Base-by-base conservation (phyloP, 2,888 invertebrate genomes). In the Limenitis camilla region DNA sequence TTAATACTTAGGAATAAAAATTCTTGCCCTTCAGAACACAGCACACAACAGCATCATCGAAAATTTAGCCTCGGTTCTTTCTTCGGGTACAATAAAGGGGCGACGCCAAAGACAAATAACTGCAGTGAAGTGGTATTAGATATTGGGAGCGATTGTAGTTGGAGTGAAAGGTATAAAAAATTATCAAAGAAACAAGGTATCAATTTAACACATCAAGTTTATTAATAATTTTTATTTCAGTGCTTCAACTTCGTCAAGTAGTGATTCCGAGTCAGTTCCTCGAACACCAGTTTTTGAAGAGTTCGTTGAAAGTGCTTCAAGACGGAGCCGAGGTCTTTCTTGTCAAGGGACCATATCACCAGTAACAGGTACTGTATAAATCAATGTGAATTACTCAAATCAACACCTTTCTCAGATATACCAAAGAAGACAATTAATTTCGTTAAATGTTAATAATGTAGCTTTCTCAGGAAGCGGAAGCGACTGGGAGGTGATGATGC, bases 401-500 rank as follows among this genome's bases (percentile, higher is more conserved):
- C n/a, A 7, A 33, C 33, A 33, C 19, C 19, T 19, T 19, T 19
- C 19, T 19, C 19, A 19, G 3, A 19, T 19, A 19, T 19, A 19
- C 19, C 19, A 1, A 19, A 19, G 19, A 19, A 19, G 3, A 19
- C 19, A 2, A 19, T 19, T 19, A 6, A 9, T 28, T 6, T 29
- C 7, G 10, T n/a, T 27, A 6, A 33, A 10, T 19, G 10, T 6
- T 29, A 27, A 6, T 32, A n/a, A 41, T 43, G 5, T 39, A 72
- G 67, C 59, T n/a, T 53, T 75, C 53, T 61, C 74, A 58, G 86
- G 81, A 0, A 76, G 78, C 51, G 88, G 88, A 56, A 90, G 91
- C 58, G 91, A 93, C 67, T 94, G 94, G 94, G 94, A 94, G 73
- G 91, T 94, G 0, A 89, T 91, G 74, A 92, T 94, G 93, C 76